Conservation (phyloP, 2,113 vertebrate species). For the Talpa occidentalis region DNA sequence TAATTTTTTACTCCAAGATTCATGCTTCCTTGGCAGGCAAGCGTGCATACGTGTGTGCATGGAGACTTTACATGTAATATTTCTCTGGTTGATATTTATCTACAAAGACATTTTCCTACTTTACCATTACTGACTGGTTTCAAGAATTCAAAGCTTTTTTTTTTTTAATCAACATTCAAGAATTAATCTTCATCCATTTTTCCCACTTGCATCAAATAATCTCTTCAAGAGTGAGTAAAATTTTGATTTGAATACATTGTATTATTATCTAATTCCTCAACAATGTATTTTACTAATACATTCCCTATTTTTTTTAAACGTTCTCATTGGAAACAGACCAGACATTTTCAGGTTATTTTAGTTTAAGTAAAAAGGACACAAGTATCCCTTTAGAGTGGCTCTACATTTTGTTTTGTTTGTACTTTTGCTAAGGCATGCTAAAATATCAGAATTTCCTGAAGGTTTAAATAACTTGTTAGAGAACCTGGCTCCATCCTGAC, state of each 20-base stretch:
- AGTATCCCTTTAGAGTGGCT: not conserved
- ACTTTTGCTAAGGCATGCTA: not conserved
- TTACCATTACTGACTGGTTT: not conserved
- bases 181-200: not conserved
- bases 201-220: not conserved
- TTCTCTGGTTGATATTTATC: slow-evolving; percentile 4
- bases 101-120: slow-evolving; percentile 10
- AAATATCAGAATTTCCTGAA: not conserved
- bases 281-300: not conserved
- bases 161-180: not conserved
- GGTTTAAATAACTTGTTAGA: not conserved
- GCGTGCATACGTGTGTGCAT: not conserved
- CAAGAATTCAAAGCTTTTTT: not conserved
- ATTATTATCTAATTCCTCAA: not conserved
- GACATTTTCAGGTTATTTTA: slow-evolving; percentile 21
- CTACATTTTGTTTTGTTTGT: not conserved
- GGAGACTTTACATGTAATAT: not conserved
- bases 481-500: not conserved
- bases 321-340: slow-evolving; percentile 5
- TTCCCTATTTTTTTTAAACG: not conserved
- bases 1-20: not conserved
- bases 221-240: not conserved
- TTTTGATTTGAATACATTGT: not conserved
- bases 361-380: slow-evolving; percentile 33
- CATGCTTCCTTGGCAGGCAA: not conserved